These are phyloP conservation scores for Galaxea fascicularis DNA, from an alignment of 92 coral and sea anemone species.

Conservation along the genomic window DNA sequence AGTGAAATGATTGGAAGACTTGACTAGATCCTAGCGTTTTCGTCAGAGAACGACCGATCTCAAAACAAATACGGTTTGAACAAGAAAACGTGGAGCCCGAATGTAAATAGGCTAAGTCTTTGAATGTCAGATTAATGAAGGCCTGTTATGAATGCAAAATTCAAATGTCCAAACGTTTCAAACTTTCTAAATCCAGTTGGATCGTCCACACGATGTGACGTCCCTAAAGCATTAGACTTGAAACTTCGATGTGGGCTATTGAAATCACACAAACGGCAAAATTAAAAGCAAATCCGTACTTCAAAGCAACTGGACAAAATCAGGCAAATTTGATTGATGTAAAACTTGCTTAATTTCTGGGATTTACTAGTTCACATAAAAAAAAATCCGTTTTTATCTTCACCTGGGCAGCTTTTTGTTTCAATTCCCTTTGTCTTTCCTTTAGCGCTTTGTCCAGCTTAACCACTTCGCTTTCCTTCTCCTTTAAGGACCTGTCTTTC, in stretches of 20 bases:
- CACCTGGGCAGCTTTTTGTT: conserved; percentile 91
- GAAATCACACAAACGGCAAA: background rate
- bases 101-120: too few relatives aligned
- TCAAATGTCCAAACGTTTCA: too few relatives aligned
- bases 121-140: too few relatives aligned
- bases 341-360: background rate
- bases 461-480: conserved; percentile 82
- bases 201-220: too few relatives aligned
- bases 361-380: background rate
- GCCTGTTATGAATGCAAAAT: too few relatives aligned
- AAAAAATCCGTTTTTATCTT: background rate
- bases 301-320: background rate
- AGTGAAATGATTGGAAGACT: background rate
- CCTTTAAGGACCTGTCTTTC: conserved; percentile 80
- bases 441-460: conserved; percentile 93
- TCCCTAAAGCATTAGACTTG: too few relatives aligned
- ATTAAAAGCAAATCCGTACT: background rate
- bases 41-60: too few relatives aligned
- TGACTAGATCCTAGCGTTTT: too few relatives aligned
- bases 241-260: too few relatives aligned
- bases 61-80: too few relatives aligned
- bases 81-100: too few relatives aligned
- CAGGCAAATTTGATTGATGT: background rate
- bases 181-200: too few relatives aligned
- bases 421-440: conserved; percentile 91